phyloP scores from a whole-genome alignment of 2,113 vertebrate species.

The Pungitius pungitius region DNA sequence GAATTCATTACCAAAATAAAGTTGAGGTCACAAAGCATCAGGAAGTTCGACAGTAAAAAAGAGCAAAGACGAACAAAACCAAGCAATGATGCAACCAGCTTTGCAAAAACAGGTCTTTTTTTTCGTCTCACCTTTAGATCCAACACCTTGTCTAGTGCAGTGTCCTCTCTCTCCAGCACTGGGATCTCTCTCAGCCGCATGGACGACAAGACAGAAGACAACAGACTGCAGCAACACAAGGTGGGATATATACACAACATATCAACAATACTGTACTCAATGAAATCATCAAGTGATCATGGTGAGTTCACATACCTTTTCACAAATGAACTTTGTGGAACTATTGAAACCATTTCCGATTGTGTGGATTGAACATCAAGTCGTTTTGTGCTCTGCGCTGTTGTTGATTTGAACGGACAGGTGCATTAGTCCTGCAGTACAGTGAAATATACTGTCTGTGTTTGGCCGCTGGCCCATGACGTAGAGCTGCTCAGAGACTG shows the following conservation, averaged over 20 bases:
- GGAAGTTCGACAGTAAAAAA: constrained; percentile 1
- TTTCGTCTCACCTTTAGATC: constrained; percentile 73
- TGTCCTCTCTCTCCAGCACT: constrained; percentile 87
- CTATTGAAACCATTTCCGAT: background rate
- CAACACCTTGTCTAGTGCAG: constrained; percentile 85
- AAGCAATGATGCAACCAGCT: background rate
- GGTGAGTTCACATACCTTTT: background rate
- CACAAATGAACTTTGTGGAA: background rate
- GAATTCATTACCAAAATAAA: background rate
- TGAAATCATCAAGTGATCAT: constrained; percentile 2
- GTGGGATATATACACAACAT: constrained; percentile 33
- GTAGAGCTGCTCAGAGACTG: constrained; percentile 44
- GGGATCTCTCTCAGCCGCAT: constrained; percentile 88
- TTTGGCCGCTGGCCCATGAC: constrained; percentile 38
- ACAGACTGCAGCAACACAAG: constrained; percentile 77
- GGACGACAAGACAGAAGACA: constrained; percentile 84
- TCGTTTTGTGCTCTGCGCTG: constrained; percentile 27
- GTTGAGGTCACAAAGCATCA: background rate
- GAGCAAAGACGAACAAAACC: background rate
- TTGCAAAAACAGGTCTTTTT: constrained; percentile 16
- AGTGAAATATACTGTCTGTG: constrained; percentile 41
- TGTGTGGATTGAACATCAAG: constrained; percentile 1
- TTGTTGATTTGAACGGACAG: constrained; percentile 46
- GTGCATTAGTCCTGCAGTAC: constrained; percentile 51
- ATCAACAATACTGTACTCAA: background rate